Base-by-base conservation (phyloP, 2,113 vertebrate species). In the Prunella fulvescens region DNA sequence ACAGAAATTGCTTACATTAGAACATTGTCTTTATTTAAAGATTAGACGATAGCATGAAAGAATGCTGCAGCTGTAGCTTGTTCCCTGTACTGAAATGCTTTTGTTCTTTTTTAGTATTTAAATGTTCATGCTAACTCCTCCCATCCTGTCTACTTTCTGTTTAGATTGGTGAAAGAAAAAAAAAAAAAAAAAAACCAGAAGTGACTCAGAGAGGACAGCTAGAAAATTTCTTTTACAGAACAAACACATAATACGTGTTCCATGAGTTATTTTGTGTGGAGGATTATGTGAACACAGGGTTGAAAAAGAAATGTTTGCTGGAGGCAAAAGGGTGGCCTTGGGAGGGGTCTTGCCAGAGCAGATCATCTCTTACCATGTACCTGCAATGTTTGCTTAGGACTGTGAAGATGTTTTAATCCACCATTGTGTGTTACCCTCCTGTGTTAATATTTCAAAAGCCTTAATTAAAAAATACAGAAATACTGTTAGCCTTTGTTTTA, bases 101-200 rank as follows among this genome's bases (percentile, higher is more conserved):
- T 91, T 88, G 70, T 83, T 95, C 44, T 56, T 61, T 76, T 87
- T 69, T 12, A 72, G 18, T 50, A 69, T 90, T 90, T 79, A 72
- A 95, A 73, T 76, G 19, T 80, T 86, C 58, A 7, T 39, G 26
- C 31, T 79, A 54, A 90, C 61, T 81, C 74, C 81, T 95, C 91
- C 86, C 61, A 64, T 90, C 73, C 91, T 87, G 54, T 81, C 65
- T 88, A 15, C 57, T 93, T 94, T 48, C 53, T 92, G 71, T 91
- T 87, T 83, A 87, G 81, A 66, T 58, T 48, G 77, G 47, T 90
- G 64, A 85, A 81, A 81, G 48, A 51, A 37, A 85, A 50, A 86
- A 61, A 72, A 35, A 7, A 4, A 31, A 19, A 31, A 44, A 44
- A 19, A 20, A 20, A 20, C 50, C 70, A 35, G 48, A 86, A 91